Evolutionary conservation across 2,888 invertebrate genomes (phyloP), one percentile per base, ranked within the genome.

Genomic region (Mythimna pallens): DNA sequence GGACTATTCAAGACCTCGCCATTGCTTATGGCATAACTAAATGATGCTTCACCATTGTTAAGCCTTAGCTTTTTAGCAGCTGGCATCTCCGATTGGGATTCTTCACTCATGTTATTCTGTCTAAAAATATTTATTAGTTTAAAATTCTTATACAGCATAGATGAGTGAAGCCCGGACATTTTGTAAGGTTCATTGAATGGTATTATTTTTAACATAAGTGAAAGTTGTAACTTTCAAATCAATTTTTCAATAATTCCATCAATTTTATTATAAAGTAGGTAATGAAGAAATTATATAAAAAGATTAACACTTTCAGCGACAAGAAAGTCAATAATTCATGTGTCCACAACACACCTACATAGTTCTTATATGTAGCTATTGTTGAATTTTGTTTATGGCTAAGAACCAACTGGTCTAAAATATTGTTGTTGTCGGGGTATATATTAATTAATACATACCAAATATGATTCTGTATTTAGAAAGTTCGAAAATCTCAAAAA

Each of bases 41-140:
- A 22, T 20, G 61, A 61, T 0, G 43, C 43, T 61, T 63, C 55
- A 20, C 76, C 79, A 63, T 65, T 74, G 4, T 89, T 88, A n/a
- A 89, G 22, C 77, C 88, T 93, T 54, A 79, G 88, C 69, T 86
- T 92, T 82, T 94, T 94, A 4, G 88, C 65, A 3, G 89, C 89
- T 22, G 93, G 94, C 40, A 74, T 36, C 40, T 86, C 84, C 65
- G 69, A 7, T 50, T 78, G 65, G 14, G 70, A n/a, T 17, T 82
- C 81, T 65, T 86, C 88, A 84, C 75, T 87, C 91, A 92, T 90
- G 67, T 83, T 84, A 70, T 55, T 86, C 85, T 88, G 82, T 85
- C 88, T 87, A 86, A 86, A 91, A 90, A 89, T 84, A 82, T 73
- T 68, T 43, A 54, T 74, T 73, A 76, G 63, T 75, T 88, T 81